phyloP scores from a whole-genome alignment of 2,888 invertebrate genomes.

The Theodoxus fluviatilis region DNA sequence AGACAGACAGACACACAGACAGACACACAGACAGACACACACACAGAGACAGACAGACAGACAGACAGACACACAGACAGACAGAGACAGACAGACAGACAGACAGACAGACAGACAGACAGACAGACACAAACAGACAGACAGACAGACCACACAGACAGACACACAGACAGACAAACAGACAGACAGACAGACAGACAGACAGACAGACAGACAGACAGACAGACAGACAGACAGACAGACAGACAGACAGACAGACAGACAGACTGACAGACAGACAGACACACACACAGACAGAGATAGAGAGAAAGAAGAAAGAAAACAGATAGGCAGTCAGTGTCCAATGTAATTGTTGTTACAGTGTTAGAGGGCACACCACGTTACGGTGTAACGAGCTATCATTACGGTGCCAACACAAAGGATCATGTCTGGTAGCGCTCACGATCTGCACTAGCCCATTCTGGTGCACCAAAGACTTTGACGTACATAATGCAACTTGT shows the following conservation, averaged over 20 bases:
- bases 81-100: conserved; percentile 3
- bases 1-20: background rate
- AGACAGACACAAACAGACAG: background rate
- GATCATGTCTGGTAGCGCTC: no score
- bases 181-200: background rate
- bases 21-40: background rate
- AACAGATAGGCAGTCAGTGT: background rate
- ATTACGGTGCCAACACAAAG: no score
- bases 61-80: background rate
- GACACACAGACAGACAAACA: no score
- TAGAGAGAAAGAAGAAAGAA: background rate
- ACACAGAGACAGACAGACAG: background rate
- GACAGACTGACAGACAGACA: background rate
- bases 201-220: background rate
- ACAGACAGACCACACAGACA: no score
- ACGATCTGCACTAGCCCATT: no score
- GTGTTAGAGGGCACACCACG: no score
- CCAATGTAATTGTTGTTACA: no score
- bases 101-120: background rate
- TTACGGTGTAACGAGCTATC: no score
- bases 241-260: background rate
- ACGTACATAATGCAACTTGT: no score
- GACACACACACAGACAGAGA: background rate
- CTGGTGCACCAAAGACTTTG: no score
- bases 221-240: background rate